Base-by-base conservation (phyloP, 2,113 vertebrate species). In the Sturnira hondurensis region DNA sequence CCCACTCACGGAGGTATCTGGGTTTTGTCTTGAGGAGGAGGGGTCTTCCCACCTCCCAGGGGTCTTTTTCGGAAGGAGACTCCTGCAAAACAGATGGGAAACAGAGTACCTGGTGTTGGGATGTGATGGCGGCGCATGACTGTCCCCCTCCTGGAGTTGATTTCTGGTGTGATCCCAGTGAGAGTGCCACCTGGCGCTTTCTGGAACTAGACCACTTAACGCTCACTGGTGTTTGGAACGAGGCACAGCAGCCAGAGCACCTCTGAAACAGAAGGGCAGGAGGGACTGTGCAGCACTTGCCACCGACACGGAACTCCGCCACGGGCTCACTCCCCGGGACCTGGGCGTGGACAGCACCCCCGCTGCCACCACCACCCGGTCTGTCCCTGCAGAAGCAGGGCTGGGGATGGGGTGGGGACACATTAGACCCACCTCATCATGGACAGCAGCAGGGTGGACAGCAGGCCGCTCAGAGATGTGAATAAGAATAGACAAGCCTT, bases 371-470 rank as follows among this genome's bases (percentile, higher is more conserved):
- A 20, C 4, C 0, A 10, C 31, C 19, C 14, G 63, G 50, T 14
- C 45, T 65, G 61, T 28, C n/a, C 8, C 33, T 11, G 4, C 36
- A 28, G 24, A 61, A 28, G 58, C 3, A 14, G 47, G 47, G 14
- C 4, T 10, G 58, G 71, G 5, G 13, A 28, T 19, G 12, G 50
- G 17, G 58, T 20, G 14, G 58, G 45, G 10, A 3, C 43, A 28
- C 7, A 2, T 12, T 26, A 5, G 47, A n/a, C 26, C 7, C 7
- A 1, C 45, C 43, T 58, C 7, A 4, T 54, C 1, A 2, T 3
- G 19, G 20, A 36, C 20, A 4, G n/a, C 31, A 38, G 45, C 31
- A 38, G 45, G 58, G 31, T 26, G 16, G 52, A 41, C 65, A 33
- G 16, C 45, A 52, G 2, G 26, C n/a, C 0, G 70, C 52, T 77